Evolutionary conservation across 2,888 invertebrate genomes (phyloP), one percentile per base, ranked within the genome.

Genomic region (Morpho helenor): DNA sequence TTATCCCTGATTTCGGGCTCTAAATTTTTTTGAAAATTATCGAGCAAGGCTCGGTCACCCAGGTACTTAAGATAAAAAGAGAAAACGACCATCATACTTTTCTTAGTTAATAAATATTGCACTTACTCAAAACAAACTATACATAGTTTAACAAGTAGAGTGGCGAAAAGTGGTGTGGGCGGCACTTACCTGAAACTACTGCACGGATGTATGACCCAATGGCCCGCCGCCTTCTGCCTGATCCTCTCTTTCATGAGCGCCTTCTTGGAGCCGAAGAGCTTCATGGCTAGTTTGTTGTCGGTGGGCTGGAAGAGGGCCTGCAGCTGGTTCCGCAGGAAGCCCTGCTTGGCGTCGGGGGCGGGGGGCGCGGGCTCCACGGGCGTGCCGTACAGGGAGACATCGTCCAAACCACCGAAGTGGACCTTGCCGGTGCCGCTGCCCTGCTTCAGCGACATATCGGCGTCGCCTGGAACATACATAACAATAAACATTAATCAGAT

Each of bases 181-280:
- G 5, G 2, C 31, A 81, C 87, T 77, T 78, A 99, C 99, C 99
- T 96, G 94, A 99, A 99, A 94, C 98, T 98, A 93, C 98, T 98
- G 93, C 99, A 99, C 68, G 99, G 99, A 94, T 99, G 99, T 88
- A 99, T 99, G 85, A 99, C 98, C 98, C 98, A 99, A 91, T 98
- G 98, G 70, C 98, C 99, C 68, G 98, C 97, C 79, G 98, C 97
- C 91, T 98, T 98, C 92, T 99, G 99, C 83, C 99, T 92, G 91
- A 98, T 97, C 84, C 98, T 93, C 92, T 99, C 99, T 92, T 99
- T 99, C 96, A 98, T 98, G 76, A 99, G 94, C 66, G 99, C 98
- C 93, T 99, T 99, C 92, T 98, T 98, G 87, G 98, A 98, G 82
- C 99, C 99, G 93, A 99, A 99, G 76, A 99, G 94, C 92, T 99